Evolutionary conservation across 2,888 invertebrate genomes (phyloP), one percentile per base, ranked within the genome.

Genomic region (Villa cingulata): DNA sequence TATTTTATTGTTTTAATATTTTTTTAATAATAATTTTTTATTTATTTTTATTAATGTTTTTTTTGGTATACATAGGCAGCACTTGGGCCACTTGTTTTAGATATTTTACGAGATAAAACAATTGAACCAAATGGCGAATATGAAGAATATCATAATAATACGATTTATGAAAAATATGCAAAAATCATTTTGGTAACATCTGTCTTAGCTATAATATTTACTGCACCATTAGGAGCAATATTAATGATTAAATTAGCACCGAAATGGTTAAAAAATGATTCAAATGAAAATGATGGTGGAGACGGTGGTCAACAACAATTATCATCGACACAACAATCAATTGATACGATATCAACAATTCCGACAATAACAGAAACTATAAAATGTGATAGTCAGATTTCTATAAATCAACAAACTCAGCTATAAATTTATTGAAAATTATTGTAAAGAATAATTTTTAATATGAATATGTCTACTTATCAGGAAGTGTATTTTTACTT

Each of bases 1-100:
- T n/a, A n/a, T n/a, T n/a, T n/a, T n/a, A n/a, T n/a, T n/a, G n/a
- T n/a, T n/a, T n/a, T n/a, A n/a, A n/a, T n/a, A n/a, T n/a, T n/a
- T n/a, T n/a, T n/a, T n/a, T n/a, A n/a, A n/a, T n/a, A n/a, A n/a
- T 23, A 23, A 23, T 23, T 23, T 23, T 23, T 23, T 7, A 23
- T 23, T 23, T 23, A n/a, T n/a, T 23, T 6, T 7, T 6, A 23
- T 23, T 23, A 23, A 23, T 6, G 4, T 23, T 23, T 23, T 23
- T 23, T 23, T 7, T 23, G 5, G 7, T 23, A 23, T 7, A 23
- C n/a, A 42, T 55, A 81, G 80, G 81, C 81, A 47, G 78, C 80
- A 4, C 62, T 81, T 45, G 81, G 78, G 17, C 79, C 81, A 17
- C 72, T 79, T 54, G 77, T 78, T 10, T 64, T 77, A 55, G 77